Base-by-base conservation (phyloP, 2,888 invertebrate species). In the Hedychridium roseum region DNA sequence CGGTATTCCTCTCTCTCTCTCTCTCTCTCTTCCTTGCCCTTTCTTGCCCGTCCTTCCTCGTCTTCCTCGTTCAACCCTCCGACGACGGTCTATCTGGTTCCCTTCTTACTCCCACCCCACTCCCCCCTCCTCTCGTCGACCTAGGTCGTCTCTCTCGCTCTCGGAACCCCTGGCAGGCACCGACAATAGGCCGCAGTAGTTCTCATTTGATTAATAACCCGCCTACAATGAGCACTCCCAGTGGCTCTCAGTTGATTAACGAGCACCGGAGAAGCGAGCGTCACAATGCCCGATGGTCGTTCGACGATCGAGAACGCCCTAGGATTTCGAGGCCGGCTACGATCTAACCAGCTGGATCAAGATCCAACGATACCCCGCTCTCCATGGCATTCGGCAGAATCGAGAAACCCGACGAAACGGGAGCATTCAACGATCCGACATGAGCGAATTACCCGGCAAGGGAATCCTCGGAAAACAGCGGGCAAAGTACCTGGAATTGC, bases 131-230 rank as follows among this genome's bases (percentile, higher is more conserved):
- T 45, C 42, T 48, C 53, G n/a, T 34, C 34, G 4, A 4, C 21
- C 21, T 44, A 56, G 38, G 40, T 50, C 52, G 54, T 50, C 52
- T 45, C 54, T 28, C 40, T 28, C 23, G 26, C 16, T n/a, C 16
- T 54, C 49, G 60, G 66, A 71, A 66, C 63, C 66, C 70, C 72
- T 62, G 67, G 60, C 64, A 66, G 62, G 54, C 58, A 46, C 62
- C 68, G 67, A 77, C 77, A 77, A 76, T 76, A 69, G 73, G 66
- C 66, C 57, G 59, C 77, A 76, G 77, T 76, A 76, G 77, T 74
- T 77, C 76, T 78, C 78, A 77, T 76, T 77, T 78, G 77, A 77
- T 78, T 78, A 76, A 77, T 78, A 77, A 76, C 69, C 71, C 71
- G 57, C 71, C 73, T 69, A 75, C 76, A 73, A 74, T 74, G 70